A percentile compares a stretch with the other conserved stretches of the same genome.
Conservation (phyloP, 2,113 vertebrate species). For the Tragelaphus strepsiceros region DNA sequence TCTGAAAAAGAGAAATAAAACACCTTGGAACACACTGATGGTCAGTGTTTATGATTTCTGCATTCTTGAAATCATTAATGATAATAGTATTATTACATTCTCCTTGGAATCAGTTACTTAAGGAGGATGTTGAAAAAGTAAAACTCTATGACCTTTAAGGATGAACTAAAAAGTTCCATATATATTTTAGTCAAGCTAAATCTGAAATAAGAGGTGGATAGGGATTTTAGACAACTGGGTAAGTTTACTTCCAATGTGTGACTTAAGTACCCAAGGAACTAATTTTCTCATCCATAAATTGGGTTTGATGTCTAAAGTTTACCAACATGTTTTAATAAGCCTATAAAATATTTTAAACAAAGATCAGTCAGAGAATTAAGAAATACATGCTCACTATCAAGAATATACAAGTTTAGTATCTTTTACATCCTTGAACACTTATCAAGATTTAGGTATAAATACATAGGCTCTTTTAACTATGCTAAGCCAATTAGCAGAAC, state of each 20-base stretch:
- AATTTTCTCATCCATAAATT: not conserved
- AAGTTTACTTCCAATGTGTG: not conserved
- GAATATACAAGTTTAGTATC: not conserved
- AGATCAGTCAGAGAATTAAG: not conserved
- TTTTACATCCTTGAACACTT: conserved; percentile 12
- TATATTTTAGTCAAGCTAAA: not conserved
- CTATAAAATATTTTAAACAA: not conserved
- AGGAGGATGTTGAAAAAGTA: conserved; percentile 15
- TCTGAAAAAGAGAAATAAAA: not conserved
- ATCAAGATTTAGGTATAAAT: conserved; percentile 39
- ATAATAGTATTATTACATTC: not conserved
- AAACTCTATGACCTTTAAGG: not conserved
- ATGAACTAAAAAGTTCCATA: not conserved
- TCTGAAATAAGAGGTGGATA: not conserved
- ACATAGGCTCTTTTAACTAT: conserved; percentile 45
- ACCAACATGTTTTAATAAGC: not conserved
- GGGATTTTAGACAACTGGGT: not conserved
- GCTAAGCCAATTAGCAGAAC: conserved; percentile 35
- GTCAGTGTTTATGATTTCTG: conserved; percentile 39
- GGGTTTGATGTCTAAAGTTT: not conserved
- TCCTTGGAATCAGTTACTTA: conserved; percentile 53
- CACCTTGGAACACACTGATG: conserved; percentile 21
- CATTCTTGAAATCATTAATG: conserved; percentile 56
- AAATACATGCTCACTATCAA: not conserved
- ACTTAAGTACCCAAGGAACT: not conserved